Evolutionary conservation across 2,888 invertebrate species (phyloP), one percentile per base, ranked within the genome.

Genomic region (Rotaria magnacalcarata): DNA sequence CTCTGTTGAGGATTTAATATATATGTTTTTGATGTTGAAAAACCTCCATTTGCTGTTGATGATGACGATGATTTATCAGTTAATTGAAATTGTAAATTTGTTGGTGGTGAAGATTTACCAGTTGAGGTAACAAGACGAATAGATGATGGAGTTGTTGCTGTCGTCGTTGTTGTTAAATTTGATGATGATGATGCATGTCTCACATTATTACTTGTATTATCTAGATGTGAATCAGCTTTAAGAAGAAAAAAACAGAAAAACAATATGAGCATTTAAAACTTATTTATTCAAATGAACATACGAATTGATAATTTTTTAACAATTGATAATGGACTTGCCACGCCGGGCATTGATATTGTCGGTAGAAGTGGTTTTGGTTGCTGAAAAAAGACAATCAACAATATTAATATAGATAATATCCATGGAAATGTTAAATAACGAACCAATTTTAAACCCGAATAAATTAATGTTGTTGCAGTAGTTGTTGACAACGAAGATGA

Each of bases 371-470:
- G 80, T 80, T 80, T 80, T 10, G 80, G 80, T 47, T 80, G 80
- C 80, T 80, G 47, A 47, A 80, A 5, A 47, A 80, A 80, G 21
- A 16, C 1, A 80, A 67, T 2, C 34, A 34, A 34, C 34, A 2
- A 34, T 34, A 34, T 34, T 34, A 34, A 34, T 34, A 34, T 34
- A 67, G 10, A 54, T 54, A 19, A 54, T 21, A 21, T 21, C 8
- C 50, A 50, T 19, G 5, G 2, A 21, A 54, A 54, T 54, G 5
- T 54, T 67, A 27, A 34, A 67, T 27, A 67, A 67, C 34, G 3
- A 19, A 80, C 80, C 80, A 80, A n/a, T 80, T 80, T 80, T 47
- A 80, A 47, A 80, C 80, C 80, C 8, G 80, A 80, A 80, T 80
- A 80, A 47, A 80, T 80, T 10, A 80, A n/a, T 47, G 80, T 47